phyloP scores from a whole-genome alignment of 2,113 vertebrate species.

The Clarias batrachus region DNA sequence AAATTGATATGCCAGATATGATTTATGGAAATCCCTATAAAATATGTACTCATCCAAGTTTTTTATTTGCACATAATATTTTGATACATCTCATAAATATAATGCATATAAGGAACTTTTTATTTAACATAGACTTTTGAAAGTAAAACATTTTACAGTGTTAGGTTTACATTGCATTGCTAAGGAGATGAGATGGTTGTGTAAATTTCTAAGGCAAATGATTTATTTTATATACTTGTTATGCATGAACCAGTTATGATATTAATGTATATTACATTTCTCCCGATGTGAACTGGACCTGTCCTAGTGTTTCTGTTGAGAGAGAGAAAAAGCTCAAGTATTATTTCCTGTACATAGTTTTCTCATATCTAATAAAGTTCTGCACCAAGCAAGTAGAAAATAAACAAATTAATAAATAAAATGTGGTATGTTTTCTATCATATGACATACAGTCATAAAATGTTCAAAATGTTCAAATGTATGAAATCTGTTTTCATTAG shows the following conservation, averaged over 20 bases:
- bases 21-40: not conserved
- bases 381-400: slow-evolving; percentile 15
- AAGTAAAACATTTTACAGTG: slow-evolving; percentile 28
- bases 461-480: not conserved
- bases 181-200: slow-evolving; percentile 5
- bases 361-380: slow-evolving; percentile 51
- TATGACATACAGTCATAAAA: not conserved
- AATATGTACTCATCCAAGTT: not conserved
- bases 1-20: not conserved
- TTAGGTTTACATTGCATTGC: slow-evolving; percentile 35
- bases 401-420: slow-evolving; percentile 28
- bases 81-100: not conserved
- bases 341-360: slow-evolving; percentile 55
- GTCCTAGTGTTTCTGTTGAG: slow-evolving; percentile 31
- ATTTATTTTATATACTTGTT: slow-evolving; percentile 57
- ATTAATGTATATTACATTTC: slow-evolving; percentile 50
- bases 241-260: slow-evolving; percentile 55
- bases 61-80: not conserved
- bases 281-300: slow-evolving; percentile 22
- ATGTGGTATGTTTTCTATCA: not conserved
- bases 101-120: not conserved
- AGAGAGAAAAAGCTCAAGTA: not conserved
- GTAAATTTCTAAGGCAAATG: slow-evolving; percentile 49
- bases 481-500: not conserved
- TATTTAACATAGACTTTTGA: not conserved